phyloP scores from a whole-genome alignment of 2,113 vertebrate genomes.

The Mustelus asterias region DNA sequence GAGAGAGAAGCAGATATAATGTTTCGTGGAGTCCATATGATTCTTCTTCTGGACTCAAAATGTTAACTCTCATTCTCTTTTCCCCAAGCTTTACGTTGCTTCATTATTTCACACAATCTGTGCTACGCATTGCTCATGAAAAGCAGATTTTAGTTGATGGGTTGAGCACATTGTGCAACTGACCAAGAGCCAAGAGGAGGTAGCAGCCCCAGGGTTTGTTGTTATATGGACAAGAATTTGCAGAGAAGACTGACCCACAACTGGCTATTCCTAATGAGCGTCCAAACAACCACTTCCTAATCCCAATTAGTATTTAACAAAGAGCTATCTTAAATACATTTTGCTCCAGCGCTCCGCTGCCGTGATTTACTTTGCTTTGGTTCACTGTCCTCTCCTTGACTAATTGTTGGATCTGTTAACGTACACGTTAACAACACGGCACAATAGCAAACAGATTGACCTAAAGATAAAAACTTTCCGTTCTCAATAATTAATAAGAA shows the following conservation, averaged over 20 bases:
- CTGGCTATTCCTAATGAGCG: background rate
- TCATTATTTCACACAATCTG: too few species aligned
- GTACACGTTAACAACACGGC: background rate
- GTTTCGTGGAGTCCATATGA: too few species aligned
- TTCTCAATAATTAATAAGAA: background rate
- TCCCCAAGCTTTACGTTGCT: too few species aligned
- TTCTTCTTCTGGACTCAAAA: too few species aligned
- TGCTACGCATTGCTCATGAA: too few species aligned
- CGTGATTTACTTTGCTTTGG: background rate
- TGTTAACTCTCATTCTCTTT: too few species aligned
- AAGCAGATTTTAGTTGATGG: too few species aligned
- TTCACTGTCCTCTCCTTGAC: background rate
- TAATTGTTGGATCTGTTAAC: background rate
- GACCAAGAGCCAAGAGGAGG: too few species aligned
- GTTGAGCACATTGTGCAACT: too few species aligned
- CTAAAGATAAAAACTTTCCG: background rate
- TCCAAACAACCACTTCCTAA: background rate
- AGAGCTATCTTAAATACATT: background rate
- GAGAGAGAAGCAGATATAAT: too few species aligned
- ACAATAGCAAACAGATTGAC: background rate
- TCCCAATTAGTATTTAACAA: slow-evolving; percentile 25
- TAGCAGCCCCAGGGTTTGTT: too few species aligned
- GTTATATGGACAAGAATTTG: background rate
- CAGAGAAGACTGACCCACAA: background rate
- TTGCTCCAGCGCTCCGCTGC: background rate